phyloP scores from a whole-genome alignment of 2,113 vertebrate genomes.

The Gobio gobio region DNA sequence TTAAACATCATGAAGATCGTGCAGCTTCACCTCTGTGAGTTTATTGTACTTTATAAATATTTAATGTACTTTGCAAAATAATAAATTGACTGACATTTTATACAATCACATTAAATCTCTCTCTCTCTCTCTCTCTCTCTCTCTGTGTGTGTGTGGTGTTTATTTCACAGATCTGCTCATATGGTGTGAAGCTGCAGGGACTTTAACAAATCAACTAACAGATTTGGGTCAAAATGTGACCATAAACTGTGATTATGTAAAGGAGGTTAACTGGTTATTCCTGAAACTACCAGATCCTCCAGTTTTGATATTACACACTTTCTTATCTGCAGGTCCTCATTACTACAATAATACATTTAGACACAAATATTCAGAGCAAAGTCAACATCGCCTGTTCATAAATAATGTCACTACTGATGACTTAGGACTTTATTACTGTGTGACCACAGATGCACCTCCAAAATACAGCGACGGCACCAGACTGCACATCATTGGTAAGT shows the following conservation, averaged over 20 bases:
- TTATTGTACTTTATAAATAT: neutral
- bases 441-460: fast-evolving
- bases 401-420: neutral
- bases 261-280: neutral
- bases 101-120: neutral
- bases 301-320: neutral
- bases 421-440: neutral
- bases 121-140: too few species aligned
- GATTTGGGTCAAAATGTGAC: neutral
- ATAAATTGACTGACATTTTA: too few species aligned
- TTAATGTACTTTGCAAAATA: neutral
- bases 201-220: neutral
- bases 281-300: neutral
- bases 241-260: neutral
- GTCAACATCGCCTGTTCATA: neutral
- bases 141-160: neutral
- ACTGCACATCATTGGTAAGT: neutral
- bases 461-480: neutral
- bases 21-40: neutral
- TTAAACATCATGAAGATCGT: neutral
- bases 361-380: neutral
- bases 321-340: fast-evolving
- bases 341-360: neutral
- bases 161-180: neutral
- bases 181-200: neutral